A percentile compares a stretch with the other conserved stretches of the same genome.
Conservation (phyloP, 23 tunicate species). For the Aplidium turbinatum region DNA sequence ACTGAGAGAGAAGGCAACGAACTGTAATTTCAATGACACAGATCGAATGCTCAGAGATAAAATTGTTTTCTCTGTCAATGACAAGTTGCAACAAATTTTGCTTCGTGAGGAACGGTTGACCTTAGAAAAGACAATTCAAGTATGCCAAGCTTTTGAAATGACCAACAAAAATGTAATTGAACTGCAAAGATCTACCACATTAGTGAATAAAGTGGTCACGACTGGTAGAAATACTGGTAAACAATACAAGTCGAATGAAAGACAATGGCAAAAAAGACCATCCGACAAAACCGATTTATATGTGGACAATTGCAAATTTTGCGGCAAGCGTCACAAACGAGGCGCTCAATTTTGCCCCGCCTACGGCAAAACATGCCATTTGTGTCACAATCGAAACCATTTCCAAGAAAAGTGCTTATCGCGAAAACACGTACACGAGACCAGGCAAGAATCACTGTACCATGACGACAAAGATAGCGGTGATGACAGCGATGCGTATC, state of each 20-base stretch:
- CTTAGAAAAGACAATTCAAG: slow-evolving; percentile 5
- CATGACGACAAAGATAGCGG: not conserved
- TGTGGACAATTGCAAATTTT: slow-evolving; percentile 7
- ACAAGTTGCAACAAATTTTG: slow-evolving; percentile 21
- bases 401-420: slow-evolving; percentile 2
- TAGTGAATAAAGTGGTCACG: too few species aligned
- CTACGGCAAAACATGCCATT: slow-evolving; percentile 17
- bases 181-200: not conserved
- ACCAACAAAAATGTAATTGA: not conserved
- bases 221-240: not conserved
- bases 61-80: slow-evolving; percentile 2
- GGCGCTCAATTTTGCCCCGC: slow-evolving; percentile 14
- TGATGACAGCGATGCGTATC: slow-evolving; percentile 15
- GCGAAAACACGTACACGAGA: slow-evolving; percentile 1
- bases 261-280: too few species aligned
- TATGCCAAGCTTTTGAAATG: slow-evolving; percentile 26
- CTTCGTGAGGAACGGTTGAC: slow-evolving; percentile 18
- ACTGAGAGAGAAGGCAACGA: slow-evolving; percentile 11
- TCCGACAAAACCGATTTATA: not conserved
- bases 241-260: not conserved
- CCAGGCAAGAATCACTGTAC: not conserved
- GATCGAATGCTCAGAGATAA: slow-evolving; percentile 28
- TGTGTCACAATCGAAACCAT: slow-evolving; percentile 7
- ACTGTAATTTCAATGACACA: slow-evolving; percentile 25
- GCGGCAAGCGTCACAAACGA: slow-evolving; percentile 11